phyloP scores from a whole-genome alignment of 1,140 invertebrate species.

The Eubasilissa regina region DNA sequence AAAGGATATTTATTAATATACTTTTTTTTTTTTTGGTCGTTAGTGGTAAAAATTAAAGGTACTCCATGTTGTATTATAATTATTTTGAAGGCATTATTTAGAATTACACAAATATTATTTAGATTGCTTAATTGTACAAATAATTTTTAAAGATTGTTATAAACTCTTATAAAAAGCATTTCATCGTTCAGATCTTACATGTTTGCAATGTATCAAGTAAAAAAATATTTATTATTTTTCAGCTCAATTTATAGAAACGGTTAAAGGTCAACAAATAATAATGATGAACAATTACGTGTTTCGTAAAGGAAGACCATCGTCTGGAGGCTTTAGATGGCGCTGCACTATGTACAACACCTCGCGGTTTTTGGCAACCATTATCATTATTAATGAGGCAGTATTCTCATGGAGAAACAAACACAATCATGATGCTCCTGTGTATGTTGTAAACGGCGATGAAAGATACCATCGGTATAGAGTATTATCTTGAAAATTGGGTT shows the following conservation, averaged over 20 bases:
- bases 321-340: slow-evolving; percentile 37
- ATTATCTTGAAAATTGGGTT: too few relatives aligned
- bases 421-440: slow-evolving; percentile 14
- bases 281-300: slow-evolving; percentile 23
- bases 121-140: too few relatives aligned
- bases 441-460: neutral
- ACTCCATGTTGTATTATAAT: too few relatives aligned
- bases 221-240: neutral
- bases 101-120: too few relatives aligned
- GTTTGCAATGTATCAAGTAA: too few relatives aligned
- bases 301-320: slow-evolving; percentile 30
- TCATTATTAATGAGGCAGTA: slow-evolving; percentile 8
- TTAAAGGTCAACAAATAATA: neutral
- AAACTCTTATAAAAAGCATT: too few relatives aligned
- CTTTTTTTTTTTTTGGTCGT: too few relatives aligned
- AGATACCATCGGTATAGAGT: neutral
- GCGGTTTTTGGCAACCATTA: slow-evolving; percentile 12
- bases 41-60: too few relatives aligned
- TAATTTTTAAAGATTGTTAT: too few relatives aligned
- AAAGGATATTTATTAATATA: too few relatives aligned
- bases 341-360: slow-evolving; percentile 13
- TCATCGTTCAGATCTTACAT: too few relatives aligned
- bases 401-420: neutral
- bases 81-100: too few relatives aligned
- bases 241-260: neutral